These are phyloP conservation scores for Scartelaos histophorus DNA, from an alignment of 2,113 vertebrate species.

Conservation along the genomic window DNA sequence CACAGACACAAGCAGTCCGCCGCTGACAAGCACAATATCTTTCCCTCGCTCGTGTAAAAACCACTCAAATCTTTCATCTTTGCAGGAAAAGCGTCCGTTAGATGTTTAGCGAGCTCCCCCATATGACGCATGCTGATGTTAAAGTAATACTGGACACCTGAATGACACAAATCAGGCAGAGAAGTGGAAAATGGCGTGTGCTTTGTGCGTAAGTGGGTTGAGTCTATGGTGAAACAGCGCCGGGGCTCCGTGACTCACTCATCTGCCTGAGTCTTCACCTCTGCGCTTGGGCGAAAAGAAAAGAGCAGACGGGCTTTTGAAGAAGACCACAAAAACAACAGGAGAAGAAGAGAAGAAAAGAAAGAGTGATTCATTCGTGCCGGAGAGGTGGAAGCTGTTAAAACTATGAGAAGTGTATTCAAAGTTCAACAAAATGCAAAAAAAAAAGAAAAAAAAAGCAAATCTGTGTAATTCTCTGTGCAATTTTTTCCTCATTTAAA, in stretches of 20 bases:
- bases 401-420: neutral
- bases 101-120: neutral
- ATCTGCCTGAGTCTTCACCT: slow-evolving; percentile 15
- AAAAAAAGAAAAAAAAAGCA: neutral
- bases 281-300: neutral
- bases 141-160: neutral
- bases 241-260: slow-evolving; percentile 63
- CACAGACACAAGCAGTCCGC: neutral
- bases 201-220: slow-evolving; percentile 19
- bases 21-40: too few relatives aligned
- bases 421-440: slow-evolving; percentile 6
- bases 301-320: neutral
- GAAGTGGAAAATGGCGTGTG: slow-evolving; percentile 33
- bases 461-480: too few relatives aligned
- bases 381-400: neutral
- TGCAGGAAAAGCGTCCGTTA: too few relatives aligned
- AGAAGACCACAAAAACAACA: neutral
- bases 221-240: slow-evolving; percentile 22
- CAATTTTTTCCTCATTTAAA: too few relatives aligned
- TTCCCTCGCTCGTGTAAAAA: too few relatives aligned
- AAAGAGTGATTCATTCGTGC: slow-evolving; percentile 25
- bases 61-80: too few relatives aligned
- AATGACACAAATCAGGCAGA: slow-evolving; percentile 35
- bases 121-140: slow-evolving; percentile 25
- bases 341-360: neutral